Conservation (phyloP, 2,797 vertebrate genomes). For the Gallinago stenura region DNA sequence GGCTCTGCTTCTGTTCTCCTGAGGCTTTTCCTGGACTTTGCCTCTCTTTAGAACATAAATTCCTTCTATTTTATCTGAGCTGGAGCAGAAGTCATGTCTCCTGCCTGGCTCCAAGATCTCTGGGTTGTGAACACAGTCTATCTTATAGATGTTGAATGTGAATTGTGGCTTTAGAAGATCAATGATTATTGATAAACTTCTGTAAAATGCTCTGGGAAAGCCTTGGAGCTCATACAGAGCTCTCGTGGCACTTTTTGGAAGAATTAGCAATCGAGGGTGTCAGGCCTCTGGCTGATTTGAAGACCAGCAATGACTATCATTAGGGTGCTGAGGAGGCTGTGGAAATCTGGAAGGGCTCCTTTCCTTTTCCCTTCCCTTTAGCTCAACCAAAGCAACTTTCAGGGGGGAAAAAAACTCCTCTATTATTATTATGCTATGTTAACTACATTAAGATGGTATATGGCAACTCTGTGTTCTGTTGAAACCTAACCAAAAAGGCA, state of each 20-base stretch:
- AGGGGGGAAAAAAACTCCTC: accelerated
- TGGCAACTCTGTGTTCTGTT: background rate
- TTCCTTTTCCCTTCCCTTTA: background rate
- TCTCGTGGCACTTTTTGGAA: background rate
- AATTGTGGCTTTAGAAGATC: background rate
- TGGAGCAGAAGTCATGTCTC: background rate
- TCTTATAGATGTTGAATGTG: background rate
- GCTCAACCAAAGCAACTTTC: background rate
- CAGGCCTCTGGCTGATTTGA: background rate
- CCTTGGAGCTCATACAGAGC: background rate
- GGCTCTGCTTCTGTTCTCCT: background rate
- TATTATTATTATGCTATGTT: background rate
- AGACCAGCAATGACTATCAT: background rate
- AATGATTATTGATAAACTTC: background rate
- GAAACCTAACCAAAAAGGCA: background rate
- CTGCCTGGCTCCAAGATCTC: background rate
- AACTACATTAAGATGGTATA: background rate
- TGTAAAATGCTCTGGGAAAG: background rate
- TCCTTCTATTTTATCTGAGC: background rate
- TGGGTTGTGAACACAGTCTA: background rate
- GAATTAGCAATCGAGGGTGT: background rate
- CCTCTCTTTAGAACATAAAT: background rate
- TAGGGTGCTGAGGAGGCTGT: background rate
- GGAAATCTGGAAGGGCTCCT: background rate
- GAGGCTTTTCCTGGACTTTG: background rate